Percentiles rank a stretch among this genome's conserved stretches.
Evolutionary conservation across 2,797 vertebrate genomes (phyloP).

Genomic region (Taeniopygia guttata): DNA sequence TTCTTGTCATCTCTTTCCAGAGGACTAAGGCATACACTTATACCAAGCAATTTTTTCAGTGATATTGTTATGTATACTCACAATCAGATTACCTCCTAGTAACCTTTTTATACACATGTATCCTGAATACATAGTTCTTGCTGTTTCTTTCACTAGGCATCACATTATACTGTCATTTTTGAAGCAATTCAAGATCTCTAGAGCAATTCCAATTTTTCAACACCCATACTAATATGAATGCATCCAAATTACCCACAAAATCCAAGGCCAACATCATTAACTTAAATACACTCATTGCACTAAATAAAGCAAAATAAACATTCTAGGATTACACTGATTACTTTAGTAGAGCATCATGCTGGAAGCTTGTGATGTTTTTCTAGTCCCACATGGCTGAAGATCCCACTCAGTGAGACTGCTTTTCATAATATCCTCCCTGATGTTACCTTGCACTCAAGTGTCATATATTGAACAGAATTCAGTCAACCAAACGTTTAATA

Average conservation of each 20-base stretch:
- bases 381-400: neutral
- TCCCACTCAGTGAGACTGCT: neutral
- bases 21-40: neutral
- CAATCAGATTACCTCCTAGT: neutral
- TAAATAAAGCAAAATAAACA: neutral
- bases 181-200: neutral
- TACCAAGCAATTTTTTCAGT: neutral
- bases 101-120: neutral
- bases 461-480: neutral
- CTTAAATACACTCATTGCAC: neutral
- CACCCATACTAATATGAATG: too few species aligned
- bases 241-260: neutral
- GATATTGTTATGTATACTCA: neutral
- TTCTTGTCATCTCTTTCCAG: neutral
- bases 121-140: neutral
- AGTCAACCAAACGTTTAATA: neutral
- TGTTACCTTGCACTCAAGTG: neutral
- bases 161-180: neutral
- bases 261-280: neutral
- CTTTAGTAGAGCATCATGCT: neutral
- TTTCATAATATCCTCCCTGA: neutral
- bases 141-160: neutral
- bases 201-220: neutral
- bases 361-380: neutral
- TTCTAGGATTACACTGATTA: neutral